phyloP scores from a whole-genome alignment of 2,888 invertebrate species.

The Parnassius apollo region DNA sequence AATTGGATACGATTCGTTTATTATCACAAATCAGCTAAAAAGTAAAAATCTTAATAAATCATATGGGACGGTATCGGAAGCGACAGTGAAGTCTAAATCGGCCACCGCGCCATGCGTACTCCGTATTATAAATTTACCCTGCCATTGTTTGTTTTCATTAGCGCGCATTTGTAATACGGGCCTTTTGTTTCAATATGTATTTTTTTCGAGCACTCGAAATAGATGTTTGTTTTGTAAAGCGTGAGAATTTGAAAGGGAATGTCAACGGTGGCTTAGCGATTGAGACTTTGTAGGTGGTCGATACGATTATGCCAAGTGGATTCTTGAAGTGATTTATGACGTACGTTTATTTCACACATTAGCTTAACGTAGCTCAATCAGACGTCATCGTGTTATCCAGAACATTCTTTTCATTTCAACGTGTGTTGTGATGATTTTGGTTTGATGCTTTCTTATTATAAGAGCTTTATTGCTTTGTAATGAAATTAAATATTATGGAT shows the following conservation, averaged over 20 bases:
- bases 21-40: conserved; percentile 3
- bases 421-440: neutral
- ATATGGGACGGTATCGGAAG: conserved; percentile 28
- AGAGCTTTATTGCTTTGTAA: conserved; percentile 2
- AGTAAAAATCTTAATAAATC: conserved; percentile 33
- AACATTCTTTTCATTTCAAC: conserved; percentile 9
- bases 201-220: conserved; percentile 57
- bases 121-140: conserved; percentile 53
- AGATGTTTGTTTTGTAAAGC: conserved; percentile 60
- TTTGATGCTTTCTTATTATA: conserved; percentile 1
- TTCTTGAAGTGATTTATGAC: conserved; percentile 24
- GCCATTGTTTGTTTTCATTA: conserved; percentile 64
- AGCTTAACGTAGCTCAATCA: conserved; percentile 11
- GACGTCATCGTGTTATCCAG: conserved; percentile 4
- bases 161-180: conserved; percentile 55
- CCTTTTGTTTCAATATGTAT: conserved; percentile 52
- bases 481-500: neutral
- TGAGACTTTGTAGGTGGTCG: conserved; percentile 44
- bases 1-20: too few species aligned
- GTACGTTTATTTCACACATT: neutral
- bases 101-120: conserved; percentile 27
- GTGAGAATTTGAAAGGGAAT: conserved; percentile 66
- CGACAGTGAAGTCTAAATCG: conserved; percentile 36
- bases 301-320: conserved; percentile 24
- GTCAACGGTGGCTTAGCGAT: conserved; percentile 50